A percentile compares a stretch with the other conserved stretches of the same genome.
Conservation (phyloP, 2,113 vertebrate genomes). For the Oxyruncus cristatus region DNA sequence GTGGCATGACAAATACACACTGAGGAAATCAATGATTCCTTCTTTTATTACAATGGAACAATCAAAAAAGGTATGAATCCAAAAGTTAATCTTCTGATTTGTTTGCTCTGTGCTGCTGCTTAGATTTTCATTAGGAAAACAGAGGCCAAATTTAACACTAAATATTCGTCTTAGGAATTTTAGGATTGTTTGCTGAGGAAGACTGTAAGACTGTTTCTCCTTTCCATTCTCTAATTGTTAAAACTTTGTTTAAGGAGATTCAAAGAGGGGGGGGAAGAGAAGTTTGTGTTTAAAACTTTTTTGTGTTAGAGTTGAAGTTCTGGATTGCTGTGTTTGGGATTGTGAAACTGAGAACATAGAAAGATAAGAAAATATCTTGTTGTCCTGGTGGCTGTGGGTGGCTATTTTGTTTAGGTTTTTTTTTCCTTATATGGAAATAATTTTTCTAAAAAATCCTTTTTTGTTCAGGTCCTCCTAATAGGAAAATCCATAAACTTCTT, state of each 20-base stretch:
- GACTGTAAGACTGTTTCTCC: neutral
- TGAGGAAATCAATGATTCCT: constrained; percentile 97
- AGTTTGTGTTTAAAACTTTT: neutral
- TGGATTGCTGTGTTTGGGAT: neutral
- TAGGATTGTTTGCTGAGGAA: neutral
- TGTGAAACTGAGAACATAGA: neutral
- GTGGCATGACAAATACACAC: constrained; percentile 97
- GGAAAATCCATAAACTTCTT: constrained; percentile 99
- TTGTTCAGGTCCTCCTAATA: constrained; percentile 88
- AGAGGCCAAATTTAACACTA: neutral
- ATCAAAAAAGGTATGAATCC: constrained; percentile 85
- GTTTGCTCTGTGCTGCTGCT: neutral
- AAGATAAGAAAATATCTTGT: neutral
- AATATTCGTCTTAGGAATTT: neutral
- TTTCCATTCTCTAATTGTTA: neutral
- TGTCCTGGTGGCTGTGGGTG: neutral
- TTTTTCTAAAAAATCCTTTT: neutral
- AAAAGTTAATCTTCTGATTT: neutral
- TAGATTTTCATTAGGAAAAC: neutral
- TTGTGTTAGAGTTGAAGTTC: neutral
- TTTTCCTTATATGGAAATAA: neutral
- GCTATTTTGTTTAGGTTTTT: neutral
- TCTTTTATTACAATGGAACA: constrained; percentile 98
- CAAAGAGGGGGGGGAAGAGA: rapidly evolving
- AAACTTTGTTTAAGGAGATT: neutral